These are phyloP conservation scores for Hycleus cichorii DNA, from an alignment of 1,140 invertebrate species.

Conservation along the genomic window DNA sequence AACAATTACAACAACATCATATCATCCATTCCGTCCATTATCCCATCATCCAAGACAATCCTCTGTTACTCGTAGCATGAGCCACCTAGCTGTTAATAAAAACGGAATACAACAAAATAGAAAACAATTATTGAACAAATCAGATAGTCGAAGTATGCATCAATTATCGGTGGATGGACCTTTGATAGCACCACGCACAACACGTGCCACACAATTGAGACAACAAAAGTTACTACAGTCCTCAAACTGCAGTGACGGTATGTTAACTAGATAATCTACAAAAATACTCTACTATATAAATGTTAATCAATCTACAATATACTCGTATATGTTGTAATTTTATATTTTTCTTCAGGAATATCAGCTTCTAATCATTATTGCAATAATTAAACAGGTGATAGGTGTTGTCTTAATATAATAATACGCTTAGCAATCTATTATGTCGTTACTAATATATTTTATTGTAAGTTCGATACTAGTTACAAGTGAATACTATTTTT, in stretches of 20 bases:
- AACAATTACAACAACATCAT: neutral
- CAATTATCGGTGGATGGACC: conserved; percentile 47
- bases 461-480: no score
- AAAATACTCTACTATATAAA: no score
- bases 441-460: no score
- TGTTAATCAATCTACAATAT: no score
- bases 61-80: conserved; percentile 58
- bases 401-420: no score
- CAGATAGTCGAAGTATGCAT: conserved; percentile 55
- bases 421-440: no score
- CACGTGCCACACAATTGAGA: conserved; percentile 36
- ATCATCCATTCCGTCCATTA: conserved; percentile 19
- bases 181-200: conserved; percentile 34
- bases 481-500: no score
- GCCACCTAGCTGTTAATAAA: conserved; percentile 49
- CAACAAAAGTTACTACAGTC: conserved; percentile 33
- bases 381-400: no score
- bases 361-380: no score
- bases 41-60: conserved; percentile 28
- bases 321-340: no score
- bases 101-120: conserved; percentile 20
- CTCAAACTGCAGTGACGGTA: conserved; percentile 34
- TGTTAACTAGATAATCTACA: conserved; percentile 4
- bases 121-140: conserved; percentile 30
- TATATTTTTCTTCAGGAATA: no score